Evolutionary conservation across 2,888 invertebrate genomes (phyloP).

Genomic region (Hyposoter dolosus): DNA sequence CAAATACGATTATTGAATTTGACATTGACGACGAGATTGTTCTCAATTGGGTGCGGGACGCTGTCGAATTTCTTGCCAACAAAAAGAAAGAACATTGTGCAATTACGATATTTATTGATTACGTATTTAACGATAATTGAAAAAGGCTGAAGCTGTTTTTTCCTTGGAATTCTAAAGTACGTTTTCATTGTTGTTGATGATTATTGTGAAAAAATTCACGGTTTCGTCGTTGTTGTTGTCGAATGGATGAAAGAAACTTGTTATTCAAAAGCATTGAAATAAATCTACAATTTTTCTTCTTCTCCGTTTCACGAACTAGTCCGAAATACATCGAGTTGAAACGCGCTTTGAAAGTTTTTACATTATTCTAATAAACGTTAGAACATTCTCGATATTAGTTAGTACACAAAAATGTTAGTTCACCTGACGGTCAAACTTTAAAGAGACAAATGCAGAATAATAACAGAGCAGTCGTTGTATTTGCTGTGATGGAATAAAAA

Average conservation of each 20-base stretch:
- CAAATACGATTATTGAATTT: background rate
- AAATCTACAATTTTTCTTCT: background rate
- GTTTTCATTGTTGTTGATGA: background rate
- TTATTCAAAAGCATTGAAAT: background rate
- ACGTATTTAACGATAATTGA: conserved; percentile 23
- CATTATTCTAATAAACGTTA: conserved; percentile 62
- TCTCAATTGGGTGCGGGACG: conserved; percentile 51
- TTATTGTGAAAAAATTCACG: background rate
- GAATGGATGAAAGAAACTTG: background rate
- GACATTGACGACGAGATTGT: background rate
- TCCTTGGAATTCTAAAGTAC: background rate
- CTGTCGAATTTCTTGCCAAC: conserved; percentile 43
- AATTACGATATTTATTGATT: conserved; percentile 43
- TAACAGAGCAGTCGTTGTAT: conserved; percentile 77
- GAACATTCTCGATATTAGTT: conserved; percentile 71
- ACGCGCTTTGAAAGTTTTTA: conserved; percentile 49
- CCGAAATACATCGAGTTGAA: conserved; percentile 38
- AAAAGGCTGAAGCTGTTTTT: conserved; percentile 38
- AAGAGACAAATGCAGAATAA: conserved; percentile 47
- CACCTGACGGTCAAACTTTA: conserved; percentile 21
- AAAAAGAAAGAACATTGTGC: conserved; percentile 15
- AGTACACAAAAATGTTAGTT: conserved; percentile 74
- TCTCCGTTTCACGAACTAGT: conserved; percentile 25
- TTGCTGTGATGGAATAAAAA: conserved; percentile 76
- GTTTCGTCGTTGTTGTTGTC: background rate